A percentile compares a stretch with the other conserved stretches of the same genome.
These are phyloP conservation scores for Lordiphosa fenestrarum DNA, from an alignment of 2,888 invertebrate species.

Conservation along the genomic window DNA sequence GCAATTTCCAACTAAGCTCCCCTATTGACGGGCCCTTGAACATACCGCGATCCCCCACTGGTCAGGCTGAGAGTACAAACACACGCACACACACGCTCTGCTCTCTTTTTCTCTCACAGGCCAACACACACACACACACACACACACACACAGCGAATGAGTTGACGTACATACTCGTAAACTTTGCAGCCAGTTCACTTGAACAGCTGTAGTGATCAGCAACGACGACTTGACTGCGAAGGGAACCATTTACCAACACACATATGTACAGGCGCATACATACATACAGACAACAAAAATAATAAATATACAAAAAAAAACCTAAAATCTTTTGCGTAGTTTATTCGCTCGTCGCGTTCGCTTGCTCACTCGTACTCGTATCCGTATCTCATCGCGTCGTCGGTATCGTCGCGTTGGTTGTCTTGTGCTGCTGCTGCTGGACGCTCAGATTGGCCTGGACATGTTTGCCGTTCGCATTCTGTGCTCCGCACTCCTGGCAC, in stretches of 20 bases:
- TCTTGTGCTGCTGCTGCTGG: constrained; percentile 40
- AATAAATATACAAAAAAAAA: constrained; percentile 37
- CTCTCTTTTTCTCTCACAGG: constrained; percentile 21
- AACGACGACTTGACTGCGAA: constrained; percentile 58
- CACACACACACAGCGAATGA: constrained; percentile 18
- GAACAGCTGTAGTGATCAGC: constrained; percentile 67
- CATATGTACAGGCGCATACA: constrained; percentile 9
- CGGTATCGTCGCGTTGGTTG: constrained; percentile 23
- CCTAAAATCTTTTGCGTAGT: constrained; percentile 66
- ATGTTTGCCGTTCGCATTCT: constrained; percentile 9
- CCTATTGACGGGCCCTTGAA: constrained; percentile 11
- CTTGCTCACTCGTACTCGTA: constrained; percentile 25
- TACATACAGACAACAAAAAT: constrained; percentile 30
- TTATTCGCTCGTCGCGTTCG: constrained; percentile 45
- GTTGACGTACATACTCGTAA: constrained; percentile 39
- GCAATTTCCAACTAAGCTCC: neutral
- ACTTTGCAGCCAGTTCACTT: constrained; percentile 65
- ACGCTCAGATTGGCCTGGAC: constrained; percentile 4
- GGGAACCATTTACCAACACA: constrained; percentile 31
- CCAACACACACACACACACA: constrained; percentile 5
- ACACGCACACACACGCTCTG: constrained; percentile 16
- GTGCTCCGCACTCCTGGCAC: constrained; percentile 14
- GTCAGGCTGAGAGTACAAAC: constrained; percentile 34
- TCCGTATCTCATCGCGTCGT: constrained; percentile 32
- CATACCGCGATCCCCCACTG: constrained; percentile 37